Base-by-base conservation (phyloP, 2,888 invertebrate genomes). In the Cecidostiba fungosa region DNA sequence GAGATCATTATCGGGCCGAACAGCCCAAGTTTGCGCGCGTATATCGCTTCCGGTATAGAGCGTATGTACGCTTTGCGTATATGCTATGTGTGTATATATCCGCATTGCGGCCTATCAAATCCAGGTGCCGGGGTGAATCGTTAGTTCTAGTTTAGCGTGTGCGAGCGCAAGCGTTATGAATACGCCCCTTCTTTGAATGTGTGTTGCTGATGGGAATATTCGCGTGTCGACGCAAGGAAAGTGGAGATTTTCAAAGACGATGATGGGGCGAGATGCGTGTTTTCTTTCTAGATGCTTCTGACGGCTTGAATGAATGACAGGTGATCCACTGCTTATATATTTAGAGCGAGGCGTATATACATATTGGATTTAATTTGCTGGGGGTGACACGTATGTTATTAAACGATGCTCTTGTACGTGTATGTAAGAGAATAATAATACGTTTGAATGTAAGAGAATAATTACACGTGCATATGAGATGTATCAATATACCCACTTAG, bases 1-100 rank as follows among this genome's bases (percentile, higher is more conserved):
- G 50, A 76, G 86, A 83, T 86, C 77, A 83, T 86, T 86, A 86
- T 86, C 86, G 39, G 59, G 23, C 26, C 23, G 39, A 85, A 82
- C 66, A 70, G 69, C 59, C 73, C 80, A 80, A 83, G 83, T 83
- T 83, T 69, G 73, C 26, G 72, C 77, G 62, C n/a, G 47, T 29
- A 77, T 50, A 36, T 12, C 43, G 70, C 23, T 47, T 47, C 47
- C 14, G 8, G 14, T 47, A 47, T 6, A 16, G n/a, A n/a, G 3
- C 29, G 23, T 66, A 23, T 69, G 5, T 69, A 43, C 29, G 19
- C 29, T 29, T 29, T 47, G n/a, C n/a, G 12, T 39, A 47, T 26
- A 29, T 32, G n/a, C 50, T 59, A 77, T n/a, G 14, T n/a, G 54
- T 77, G 59, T 36, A 3, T 59, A 73, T 23, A 16, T 54, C 82